A percentile compares a stretch with the other conserved stretches of the same genome.
Evolutionary conservation across 2,113 vertebrate genomes (phyloP).

Genomic region (Neodon shergylaensis): DNA sequence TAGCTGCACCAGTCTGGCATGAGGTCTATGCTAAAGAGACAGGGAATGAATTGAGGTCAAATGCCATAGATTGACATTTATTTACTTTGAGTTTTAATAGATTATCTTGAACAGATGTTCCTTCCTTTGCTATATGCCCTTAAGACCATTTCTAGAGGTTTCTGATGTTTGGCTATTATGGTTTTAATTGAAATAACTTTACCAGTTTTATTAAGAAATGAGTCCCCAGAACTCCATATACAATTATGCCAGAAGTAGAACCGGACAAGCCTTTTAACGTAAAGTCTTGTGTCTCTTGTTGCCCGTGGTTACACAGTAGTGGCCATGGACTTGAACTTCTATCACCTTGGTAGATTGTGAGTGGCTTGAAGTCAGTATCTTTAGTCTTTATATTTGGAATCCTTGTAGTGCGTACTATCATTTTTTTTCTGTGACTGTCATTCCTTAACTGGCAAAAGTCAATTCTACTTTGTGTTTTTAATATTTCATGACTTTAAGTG

Average conservation of each 20-base stretch:
- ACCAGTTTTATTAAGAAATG: not conserved
- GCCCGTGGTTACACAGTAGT: not conserved
- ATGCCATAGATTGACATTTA: not conserved
- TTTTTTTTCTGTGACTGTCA: conserved; percentile 34
- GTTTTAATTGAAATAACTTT: conserved; percentile 41
- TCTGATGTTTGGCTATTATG: not conserved
- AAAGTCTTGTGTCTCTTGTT: not conserved
- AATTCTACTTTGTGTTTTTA: conserved; percentile 56
- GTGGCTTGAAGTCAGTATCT: not conserved
- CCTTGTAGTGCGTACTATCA: not conserved
- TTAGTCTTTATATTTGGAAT: conserved; percentile 40
- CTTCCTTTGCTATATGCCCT: conserved; percentile 14
- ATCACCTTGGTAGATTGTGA: not conserved
- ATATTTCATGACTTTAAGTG: conserved; percentile 23
- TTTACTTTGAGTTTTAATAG: conserved; percentile 16
- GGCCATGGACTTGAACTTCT: conserved; percentile 25
- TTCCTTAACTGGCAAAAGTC: not conserved
- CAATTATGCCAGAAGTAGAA: conserved; percentile 16
- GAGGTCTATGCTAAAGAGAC: not conserved
- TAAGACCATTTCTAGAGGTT: conserved; percentile 23
- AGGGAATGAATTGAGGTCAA: not conserved
- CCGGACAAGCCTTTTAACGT: conserved; percentile 25
- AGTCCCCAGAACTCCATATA: not conserved
- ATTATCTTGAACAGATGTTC: conserved; percentile 28
- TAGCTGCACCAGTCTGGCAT: not conserved